Base-by-base conservation (phyloP, 2,113 vertebrate genomes). In the Polyodon spathula region DNA sequence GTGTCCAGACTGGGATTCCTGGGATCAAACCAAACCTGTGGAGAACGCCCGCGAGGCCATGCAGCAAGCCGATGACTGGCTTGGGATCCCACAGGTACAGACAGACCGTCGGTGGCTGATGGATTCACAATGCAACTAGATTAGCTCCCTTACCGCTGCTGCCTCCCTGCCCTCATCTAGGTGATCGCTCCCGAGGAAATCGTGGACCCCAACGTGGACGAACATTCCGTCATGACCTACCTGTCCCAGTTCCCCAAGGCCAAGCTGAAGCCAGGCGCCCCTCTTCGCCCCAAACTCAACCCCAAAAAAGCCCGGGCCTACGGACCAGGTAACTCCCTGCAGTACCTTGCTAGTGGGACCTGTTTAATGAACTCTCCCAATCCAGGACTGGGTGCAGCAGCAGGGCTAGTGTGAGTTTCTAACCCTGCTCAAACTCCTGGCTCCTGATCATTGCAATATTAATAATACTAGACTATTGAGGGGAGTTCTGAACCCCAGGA, bases 181-280 rank as follows among this genome's bases (percentile, higher is more conserved):
- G 89, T 92, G 54, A 92, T 93, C 11, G 78, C 90, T 11, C 92
- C 90, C 0, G 94, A 97, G 67, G 94, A 97, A 80, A 97, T 97
- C 0, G 92, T 97, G 52, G 91, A 96, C 74, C 94, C 94, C 66
- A 93, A 97, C 1, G 94, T 96, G 75, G 94, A 97, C 0, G 94
- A 97, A 52, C 94, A 97, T 68, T 97, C 94, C 0, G 93, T 96
- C 56, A 97, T 97, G 94, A 97, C 94, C 4, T 96, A 97, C 82
- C 79, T 94, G 77, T 95, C 93, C 64, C 93, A 95, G 86, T 95
- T 95, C 70, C 92, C 93, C 37, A 97, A 97, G 69, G 91, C 93
- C 58, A 97, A 97, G 67, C 90, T 97, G 55, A 89, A 89, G 58
- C 92, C 94, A 0, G 94, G 94, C 1, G 93, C 93, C 2, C 93